Conservation (phyloP, 1,140 invertebrate genomes). For the Zaprionus nigranus region DNA sequence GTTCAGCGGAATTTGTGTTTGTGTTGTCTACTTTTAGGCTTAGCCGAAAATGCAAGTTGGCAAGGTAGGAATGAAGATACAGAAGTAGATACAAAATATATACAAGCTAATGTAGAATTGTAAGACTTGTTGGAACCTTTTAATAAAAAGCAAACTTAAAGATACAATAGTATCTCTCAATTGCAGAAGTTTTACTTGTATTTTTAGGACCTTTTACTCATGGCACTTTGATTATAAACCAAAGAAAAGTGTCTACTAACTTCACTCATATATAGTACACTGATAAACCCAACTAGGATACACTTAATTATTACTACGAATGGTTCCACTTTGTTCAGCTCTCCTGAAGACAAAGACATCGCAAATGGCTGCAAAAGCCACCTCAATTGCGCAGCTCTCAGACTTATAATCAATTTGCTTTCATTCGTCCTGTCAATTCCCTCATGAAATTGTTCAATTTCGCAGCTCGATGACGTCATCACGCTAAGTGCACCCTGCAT, state of each 20-base stretch:
- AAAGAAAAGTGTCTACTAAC: no score
- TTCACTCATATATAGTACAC: no score
- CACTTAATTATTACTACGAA: no score
- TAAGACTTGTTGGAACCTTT: no score
- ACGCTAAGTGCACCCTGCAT: conserved; percentile 4
- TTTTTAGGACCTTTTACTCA: no score
- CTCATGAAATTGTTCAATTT: neutral
- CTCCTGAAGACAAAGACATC: no score
- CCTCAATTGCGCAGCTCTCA: neutral
- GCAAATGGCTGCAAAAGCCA: neutral
- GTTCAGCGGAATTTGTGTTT: conserved; percentile 1
- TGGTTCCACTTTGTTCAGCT: no score
- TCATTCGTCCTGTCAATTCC: neutral
- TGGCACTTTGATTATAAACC: no score
- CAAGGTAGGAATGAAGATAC: neutral
- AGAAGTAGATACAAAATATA: neutral
- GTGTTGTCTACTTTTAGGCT: neutral
- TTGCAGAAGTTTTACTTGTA: no score
- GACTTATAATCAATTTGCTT: neutral
- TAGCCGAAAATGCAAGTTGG: neutral
- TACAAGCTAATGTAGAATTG: no score
- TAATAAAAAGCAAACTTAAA: neutral
- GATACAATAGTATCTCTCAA: neutral
- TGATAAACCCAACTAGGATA: no score
- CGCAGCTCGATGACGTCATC: conserved; percentile 2